Evolutionary conservation across 2,888 invertebrate genomes (phyloP).

Genomic region (Isoperla grammatica): DNA sequence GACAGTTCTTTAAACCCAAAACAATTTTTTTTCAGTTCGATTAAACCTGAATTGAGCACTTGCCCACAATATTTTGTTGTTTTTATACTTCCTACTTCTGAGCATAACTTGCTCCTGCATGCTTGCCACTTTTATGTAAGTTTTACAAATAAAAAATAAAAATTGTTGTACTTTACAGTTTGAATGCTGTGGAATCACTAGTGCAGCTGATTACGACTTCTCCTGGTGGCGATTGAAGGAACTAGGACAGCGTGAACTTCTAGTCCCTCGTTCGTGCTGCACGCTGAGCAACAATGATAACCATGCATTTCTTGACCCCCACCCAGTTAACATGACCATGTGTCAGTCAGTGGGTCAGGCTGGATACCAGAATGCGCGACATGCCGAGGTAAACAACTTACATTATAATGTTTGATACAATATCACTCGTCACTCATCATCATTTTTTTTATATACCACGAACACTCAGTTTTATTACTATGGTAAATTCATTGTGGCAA

Average conservation of each 20-base stretch:
- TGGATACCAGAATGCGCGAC: constrained; percentile 52
- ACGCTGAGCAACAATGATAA: constrained; percentile 49
- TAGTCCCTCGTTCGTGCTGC: constrained; percentile 62
- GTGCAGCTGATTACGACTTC: constrained; percentile 73
- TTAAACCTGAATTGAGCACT: too few relatives aligned
- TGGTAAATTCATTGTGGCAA: neutral
- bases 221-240: constrained; percentile 73
- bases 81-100: too few relatives aligned
- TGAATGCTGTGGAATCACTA: constrained; percentile 73
- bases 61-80: too few relatives aligned
- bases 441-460: too few relatives aligned
- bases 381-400: constrained; percentile 48
- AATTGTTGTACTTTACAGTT: constrained; percentile 49
- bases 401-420: too few relatives aligned
- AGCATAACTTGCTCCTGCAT: too few relatives aligned
- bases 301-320: constrained; percentile 64
- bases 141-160: neutral
- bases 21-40: too few relatives aligned
- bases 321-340: constrained; percentile 61
- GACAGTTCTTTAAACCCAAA: too few relatives aligned
- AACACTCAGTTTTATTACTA: too few relatives aligned
- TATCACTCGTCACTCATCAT: too few relatives aligned
- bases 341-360: constrained; percentile 62
- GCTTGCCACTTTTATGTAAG: too few relatives aligned
- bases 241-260: constrained; percentile 54